Conservation (phyloP, 2,113 vertebrate species). For the Crypturellus undulatus region DNA sequence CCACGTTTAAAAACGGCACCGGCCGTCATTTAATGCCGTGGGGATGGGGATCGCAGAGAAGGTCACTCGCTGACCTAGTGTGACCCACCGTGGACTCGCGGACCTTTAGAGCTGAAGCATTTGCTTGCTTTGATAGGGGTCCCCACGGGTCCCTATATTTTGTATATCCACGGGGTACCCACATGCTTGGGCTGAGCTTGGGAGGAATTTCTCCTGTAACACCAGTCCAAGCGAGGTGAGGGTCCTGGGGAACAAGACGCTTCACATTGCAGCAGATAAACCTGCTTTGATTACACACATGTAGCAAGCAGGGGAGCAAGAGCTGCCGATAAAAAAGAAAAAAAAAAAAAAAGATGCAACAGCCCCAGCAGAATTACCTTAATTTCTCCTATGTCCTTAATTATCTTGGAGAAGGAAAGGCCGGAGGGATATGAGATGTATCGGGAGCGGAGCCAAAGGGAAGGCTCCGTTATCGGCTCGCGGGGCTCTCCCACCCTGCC, state of each 20-base stretch:
- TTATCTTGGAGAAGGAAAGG: slow-evolving; percentile 20
- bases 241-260: not conserved
- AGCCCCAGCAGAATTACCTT: slow-evolving; percentile 26
- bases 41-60: not conserved
- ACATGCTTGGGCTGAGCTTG: not conserved
- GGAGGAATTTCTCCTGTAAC: not conserved
- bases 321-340: not conserved
- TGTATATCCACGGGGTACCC: accelerated
- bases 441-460: not conserved
- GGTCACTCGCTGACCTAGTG: not conserved
- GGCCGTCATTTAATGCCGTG: slow-evolving; percentile 16
- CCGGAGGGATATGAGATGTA: not conserved
- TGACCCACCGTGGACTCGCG: accelerated
- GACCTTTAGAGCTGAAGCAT: not conserved
- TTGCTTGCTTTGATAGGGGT: accelerated
- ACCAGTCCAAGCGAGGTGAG: accelerated
- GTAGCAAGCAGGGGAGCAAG: not conserved
- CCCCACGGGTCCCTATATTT: not conserved
- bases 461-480: not conserved
- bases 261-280: not conserved
- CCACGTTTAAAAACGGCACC: slow-evolving; percentile 48
- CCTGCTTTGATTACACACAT: not conserved
- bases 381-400: slow-evolving; percentile 45
- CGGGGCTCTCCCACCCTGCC: not conserved
- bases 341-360: not conserved